phyloP scores from a whole-genome alignment of 2,797 vertebrate species.

The Mustela erminea region DNA sequence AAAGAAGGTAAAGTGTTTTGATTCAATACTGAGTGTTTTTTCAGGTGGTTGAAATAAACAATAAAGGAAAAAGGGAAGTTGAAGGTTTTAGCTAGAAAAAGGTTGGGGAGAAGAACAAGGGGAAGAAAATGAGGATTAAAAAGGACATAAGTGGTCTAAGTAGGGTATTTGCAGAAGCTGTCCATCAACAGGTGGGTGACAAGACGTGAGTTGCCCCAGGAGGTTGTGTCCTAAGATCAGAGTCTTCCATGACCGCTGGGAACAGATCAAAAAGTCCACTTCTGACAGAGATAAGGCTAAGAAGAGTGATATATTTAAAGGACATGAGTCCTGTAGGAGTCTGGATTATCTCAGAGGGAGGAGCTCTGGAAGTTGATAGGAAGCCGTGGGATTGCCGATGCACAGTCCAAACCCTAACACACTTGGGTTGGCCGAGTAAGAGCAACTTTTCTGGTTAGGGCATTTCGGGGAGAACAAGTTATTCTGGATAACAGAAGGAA shows the following conservation, averaged over 20 bases:
- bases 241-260: not conserved
- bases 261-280: not conserved
- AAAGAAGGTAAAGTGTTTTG: not conserved
- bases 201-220: not conserved
- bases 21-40: not conserved
- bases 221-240: not conserved
- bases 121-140: not conserved
- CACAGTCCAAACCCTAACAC: not conserved
- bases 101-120: not conserved
- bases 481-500: not conserved
- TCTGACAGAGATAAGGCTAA: not conserved
- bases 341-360: not conserved
- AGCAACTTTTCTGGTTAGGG: not conserved
- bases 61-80: not conserved
- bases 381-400: not conserved
- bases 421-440: not conserved
- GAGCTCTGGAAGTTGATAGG: not conserved
- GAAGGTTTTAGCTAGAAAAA: not conserved
- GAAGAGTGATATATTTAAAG: not conserved
- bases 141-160: not conserved
- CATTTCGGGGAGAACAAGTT: not conserved
- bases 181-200: not conserved
- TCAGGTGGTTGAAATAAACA: not conserved
- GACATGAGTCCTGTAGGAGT: not conserved
- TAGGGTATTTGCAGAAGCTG: not conserved